phyloP scores from a whole-genome alignment of 2,888 invertebrate genomes.

The Meteorus colon region DNA sequence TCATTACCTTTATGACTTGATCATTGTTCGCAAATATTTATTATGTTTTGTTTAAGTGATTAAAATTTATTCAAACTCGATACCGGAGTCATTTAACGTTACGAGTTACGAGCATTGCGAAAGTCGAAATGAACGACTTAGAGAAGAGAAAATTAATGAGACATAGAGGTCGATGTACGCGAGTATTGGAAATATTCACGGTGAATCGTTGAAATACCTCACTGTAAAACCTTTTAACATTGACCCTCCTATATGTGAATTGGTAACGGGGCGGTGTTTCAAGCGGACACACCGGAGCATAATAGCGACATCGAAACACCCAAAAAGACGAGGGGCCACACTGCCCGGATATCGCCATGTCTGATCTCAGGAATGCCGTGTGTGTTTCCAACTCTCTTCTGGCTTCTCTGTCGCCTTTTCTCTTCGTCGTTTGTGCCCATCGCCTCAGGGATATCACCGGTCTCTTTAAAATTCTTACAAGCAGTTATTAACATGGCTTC shows the following conservation, averaged over 20 bases:
- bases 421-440: slow-evolving; percentile 27
- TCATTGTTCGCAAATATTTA: background rate
- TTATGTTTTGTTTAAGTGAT: background rate
- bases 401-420: slow-evolving; percentile 32
- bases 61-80: background rate
- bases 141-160: slow-evolving; percentile 16
- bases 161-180: slow-evolving; percentile 27
- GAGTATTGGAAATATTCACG: slow-evolving; percentile 30
- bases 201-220: slow-evolving; percentile 48
- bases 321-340: slow-evolving; percentile 35
- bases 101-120: slow-evolving; percentile 16
- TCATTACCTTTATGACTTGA: background rate
- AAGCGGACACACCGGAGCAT: slow-evolving; percentile 6
- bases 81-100: background rate
- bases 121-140: background rate
- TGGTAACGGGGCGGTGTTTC: background rate
- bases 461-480: slow-evolving; percentile 35
- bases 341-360: slow-evolving; percentile 36
- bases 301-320: slow-evolving; percentile 35
- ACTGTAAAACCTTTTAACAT: slow-evolving; percentile 41
- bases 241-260: background rate
- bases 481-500: slow-evolving; percentile 34
- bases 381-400: slow-evolving; percentile 33
- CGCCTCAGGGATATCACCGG: slow-evolving; percentile 13
- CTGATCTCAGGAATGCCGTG: slow-evolving; percentile 34